These are phyloP conservation scores for Neodiprion lecontei DNA, from an alignment of 1,140 invertebrate species.

Conservation along the genomic window DNA sequence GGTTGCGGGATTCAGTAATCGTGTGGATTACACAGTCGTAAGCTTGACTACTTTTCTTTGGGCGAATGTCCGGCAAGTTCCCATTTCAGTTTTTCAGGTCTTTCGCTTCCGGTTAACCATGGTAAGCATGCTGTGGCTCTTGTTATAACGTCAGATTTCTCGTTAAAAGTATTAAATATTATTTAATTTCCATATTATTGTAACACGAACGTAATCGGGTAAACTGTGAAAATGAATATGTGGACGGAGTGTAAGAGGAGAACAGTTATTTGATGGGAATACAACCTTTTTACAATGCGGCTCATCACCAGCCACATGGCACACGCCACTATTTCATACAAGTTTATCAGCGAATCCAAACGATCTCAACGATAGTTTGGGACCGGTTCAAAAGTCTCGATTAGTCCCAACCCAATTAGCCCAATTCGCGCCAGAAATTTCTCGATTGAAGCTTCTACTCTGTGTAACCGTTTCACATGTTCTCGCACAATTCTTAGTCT, in stretches of 20 bases:
- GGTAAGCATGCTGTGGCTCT: slow-evolving; percentile 35
- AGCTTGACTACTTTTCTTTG: slow-evolving; percentile 37
- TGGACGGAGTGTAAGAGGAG: neutral
- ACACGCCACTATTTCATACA: neutral
- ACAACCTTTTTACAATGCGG: slow-evolving; percentile 1
- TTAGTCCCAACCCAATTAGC: too few relatives aligned
- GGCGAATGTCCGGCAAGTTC: slow-evolving; percentile 47
- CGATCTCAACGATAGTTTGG: too few relatives aligned
- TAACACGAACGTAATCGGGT: neutral
- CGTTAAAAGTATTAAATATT: neutral
- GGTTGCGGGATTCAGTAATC: neutral
- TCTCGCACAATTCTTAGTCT: neutral
- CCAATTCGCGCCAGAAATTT: neutral
- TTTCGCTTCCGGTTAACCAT: slow-evolving; percentile 45
- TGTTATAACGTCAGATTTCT: neutral
- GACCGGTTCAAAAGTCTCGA: too few relatives aligned
- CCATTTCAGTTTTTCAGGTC: slow-evolving; percentile 33
- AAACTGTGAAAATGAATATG: neutral
- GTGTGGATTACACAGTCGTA: neutral
- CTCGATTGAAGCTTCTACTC: too few relatives aligned
- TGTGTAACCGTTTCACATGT: too few relatives aligned
- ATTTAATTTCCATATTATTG: neutral
- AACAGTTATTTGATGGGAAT: neutral
- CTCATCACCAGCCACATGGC: slow-evolving; percentile 8
- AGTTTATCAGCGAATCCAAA: too few relatives aligned